Conservation (phyloP, 2,888 invertebrate species). For the Thumatha senex region DNA sequence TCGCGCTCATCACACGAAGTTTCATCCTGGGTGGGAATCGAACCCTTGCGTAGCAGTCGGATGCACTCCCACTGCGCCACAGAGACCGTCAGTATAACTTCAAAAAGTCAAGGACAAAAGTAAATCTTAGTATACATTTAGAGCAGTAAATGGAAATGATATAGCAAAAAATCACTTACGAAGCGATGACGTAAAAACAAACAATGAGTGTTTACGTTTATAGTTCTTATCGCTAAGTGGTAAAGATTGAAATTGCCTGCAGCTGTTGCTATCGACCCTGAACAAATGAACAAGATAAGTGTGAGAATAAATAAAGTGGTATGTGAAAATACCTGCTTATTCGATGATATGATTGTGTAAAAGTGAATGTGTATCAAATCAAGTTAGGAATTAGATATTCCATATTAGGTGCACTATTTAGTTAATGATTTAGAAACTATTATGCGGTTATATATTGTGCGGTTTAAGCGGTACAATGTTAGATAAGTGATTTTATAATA, state of each 20-base stretch:
- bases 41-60: too few relatives aligned
- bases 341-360: conserved; percentile 17
- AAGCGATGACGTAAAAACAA: conserved; percentile 9
- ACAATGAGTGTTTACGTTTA: conserved; percentile 32
- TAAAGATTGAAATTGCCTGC: conserved; percentile 34
- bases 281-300: conserved; percentile 47
- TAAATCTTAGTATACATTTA: neutral
- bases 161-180: conserved; percentile 24
- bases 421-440: too few relatives aligned
- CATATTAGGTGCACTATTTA: too few relatives aligned
- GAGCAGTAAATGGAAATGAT: conserved; percentile 28
- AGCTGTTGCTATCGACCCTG: conserved; percentile 36
- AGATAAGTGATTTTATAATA: too few relatives aligned
- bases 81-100: too few relatives aligned
- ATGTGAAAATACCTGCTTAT: conserved; percentile 47
- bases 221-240: conserved; percentile 29
- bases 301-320: conserved; percentile 53
- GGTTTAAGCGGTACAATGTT: too few relatives aligned
- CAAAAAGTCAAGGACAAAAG: neutral
- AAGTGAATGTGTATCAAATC: too few relatives aligned
- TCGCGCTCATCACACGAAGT: too few relatives aligned
- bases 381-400: too few relatives aligned
- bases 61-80: too few relatives aligned
- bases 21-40: too few relatives aligned
- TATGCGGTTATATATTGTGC: too few relatives aligned